Evolutionary conservation across 2,888 invertebrate genomes (phyloP), one percentile per base, ranked within the genome.

Genomic region (Anoplius nigerrimus): DNA sequence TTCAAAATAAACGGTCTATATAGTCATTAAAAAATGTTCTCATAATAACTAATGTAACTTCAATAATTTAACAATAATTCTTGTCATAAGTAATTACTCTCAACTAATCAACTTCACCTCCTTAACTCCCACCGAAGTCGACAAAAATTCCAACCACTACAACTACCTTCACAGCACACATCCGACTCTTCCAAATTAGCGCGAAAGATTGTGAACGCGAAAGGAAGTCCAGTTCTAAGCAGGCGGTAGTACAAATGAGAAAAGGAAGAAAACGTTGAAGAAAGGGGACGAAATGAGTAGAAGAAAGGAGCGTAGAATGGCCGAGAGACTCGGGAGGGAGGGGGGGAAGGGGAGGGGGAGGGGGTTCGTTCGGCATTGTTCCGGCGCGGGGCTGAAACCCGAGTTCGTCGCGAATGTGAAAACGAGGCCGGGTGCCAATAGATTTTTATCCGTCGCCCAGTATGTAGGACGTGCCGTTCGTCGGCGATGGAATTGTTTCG

Each of bases 391-490:
- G 64, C 66, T 66, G 69, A 73, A 71, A 75, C 55, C 62, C 58
- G 48, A 60, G 2, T 34, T 13, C 34, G 6, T 11, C 42, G 66
- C 52, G 74, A 72, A 78, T 78, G 64, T 70, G 63, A 62, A n/a
- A 75, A 66, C 71, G 68, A 59, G 67, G 71, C 71, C 69, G 54
- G 46, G 62, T 57, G 71, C 75, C 78, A 78, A 77, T 77, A 77
- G 75, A 76, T 77, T 76, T 76, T 74, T 74, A 74, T 74, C 74
- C 62, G 27, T 51, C 6, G 11, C 34, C 24, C 42, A 11, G 51
- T 43, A 69, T 71, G 66, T 63, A 64, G 62, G 68, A 69, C 67
- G 63, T 62, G 52, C 65, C 62, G 51, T 54, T 62, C 53, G 45
- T 63, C 27, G 16, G 56, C 58, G 74, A 77, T 74, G 67, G 67